phyloP scores from a whole-genome alignment of 2,797 vertebrate genomes.

The Eleutherodactylus coqui region DNA sequence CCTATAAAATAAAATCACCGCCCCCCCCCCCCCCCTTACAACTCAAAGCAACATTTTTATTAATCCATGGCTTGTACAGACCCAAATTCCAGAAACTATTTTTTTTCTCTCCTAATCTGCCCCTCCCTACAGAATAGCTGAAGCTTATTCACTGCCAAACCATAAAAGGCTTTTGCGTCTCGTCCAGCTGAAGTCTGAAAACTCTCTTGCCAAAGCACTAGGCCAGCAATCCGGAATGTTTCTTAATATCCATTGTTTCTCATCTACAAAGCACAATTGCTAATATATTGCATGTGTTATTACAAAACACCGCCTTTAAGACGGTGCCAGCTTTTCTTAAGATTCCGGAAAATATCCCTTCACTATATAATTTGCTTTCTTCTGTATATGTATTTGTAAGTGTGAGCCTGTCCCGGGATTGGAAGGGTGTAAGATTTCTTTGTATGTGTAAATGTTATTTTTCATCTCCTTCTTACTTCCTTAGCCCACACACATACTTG shows the following conservation, averaged over 20 bases:
- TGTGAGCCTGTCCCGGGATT: neutral
- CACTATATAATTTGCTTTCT: slow-evolving; percentile 29
- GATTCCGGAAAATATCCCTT: slow-evolving; percentile 45
- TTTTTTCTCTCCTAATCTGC: slow-evolving; percentile 18
- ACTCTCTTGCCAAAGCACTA: slow-evolving; percentile 45
- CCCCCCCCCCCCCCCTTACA: neutral
- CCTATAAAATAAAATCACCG: neutral
- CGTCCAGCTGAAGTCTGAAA: slow-evolving; percentile 54
- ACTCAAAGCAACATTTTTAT: neutral
- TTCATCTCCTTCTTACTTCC: slow-evolving; percentile 2
- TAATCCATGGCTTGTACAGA: slow-evolving; percentile 19
- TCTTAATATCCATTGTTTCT: slow-evolving; percentile 61
- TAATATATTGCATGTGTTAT: slow-evolving; percentile 60
- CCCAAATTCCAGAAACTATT: slow-evolving; percentile 28
- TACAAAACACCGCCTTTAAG: slow-evolving; percentile 43
- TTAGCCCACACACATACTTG: slow-evolving; percentile 50
- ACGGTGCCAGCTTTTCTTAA: slow-evolving; percentile 38
- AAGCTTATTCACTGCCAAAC: slow-evolving; percentile 42
- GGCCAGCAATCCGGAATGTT: slow-evolving; percentile 58
- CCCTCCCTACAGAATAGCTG: slow-evolving; percentile 50
- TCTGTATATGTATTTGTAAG: neutral
- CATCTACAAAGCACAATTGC: slow-evolving; percentile 56
- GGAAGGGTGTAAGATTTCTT: slow-evolving; percentile 34
- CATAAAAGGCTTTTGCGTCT: slow-evolving; percentile 59
- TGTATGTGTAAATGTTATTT: slow-evolving; percentile 28